phyloP scores from a whole-genome alignment of 2,113 vertebrate genomes.

The Sylvicapra grimmia region DNA sequence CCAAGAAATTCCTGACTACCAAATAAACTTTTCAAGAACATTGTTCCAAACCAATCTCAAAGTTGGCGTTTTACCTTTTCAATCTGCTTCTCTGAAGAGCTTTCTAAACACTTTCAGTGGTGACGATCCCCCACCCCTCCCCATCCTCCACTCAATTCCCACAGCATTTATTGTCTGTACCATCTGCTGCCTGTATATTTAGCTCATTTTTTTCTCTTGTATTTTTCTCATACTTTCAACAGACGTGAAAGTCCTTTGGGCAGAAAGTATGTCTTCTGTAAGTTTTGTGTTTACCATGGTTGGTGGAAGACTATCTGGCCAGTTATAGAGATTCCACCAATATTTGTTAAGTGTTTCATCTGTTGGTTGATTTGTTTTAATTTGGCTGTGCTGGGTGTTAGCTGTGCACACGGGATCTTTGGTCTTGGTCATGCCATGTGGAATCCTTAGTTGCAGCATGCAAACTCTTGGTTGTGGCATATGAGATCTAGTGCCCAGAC shows the following conservation, averaged over 20 bases:
- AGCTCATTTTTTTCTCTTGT: neutral
- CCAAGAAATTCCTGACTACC: neutral
- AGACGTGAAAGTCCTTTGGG: neutral
- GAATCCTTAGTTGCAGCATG: neutral
- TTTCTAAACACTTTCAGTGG: neutral
- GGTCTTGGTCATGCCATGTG: neutral
- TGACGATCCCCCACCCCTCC: fast-evolving
- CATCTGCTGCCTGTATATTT: neutral
- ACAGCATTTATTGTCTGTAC: neutral
- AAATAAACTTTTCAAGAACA: neutral
- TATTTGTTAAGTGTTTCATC: neutral
- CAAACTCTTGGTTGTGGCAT: neutral
- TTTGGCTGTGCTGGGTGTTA: neutral
- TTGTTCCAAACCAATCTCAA: neutral
- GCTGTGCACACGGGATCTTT: neutral
- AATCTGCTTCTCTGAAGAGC: neutral
- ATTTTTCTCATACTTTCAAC: neutral
- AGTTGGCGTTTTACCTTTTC: neutral
- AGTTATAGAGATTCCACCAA: neutral
- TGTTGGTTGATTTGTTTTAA: neutral
- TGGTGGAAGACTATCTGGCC: neutral
- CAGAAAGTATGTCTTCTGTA: neutral
- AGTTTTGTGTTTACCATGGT: neutral
- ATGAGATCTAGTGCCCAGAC: neutral
- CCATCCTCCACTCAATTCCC: neutral